Base-by-base conservation (phyloP, 2,797 vertebrate genomes). In the Esox masquinongy region DNA sequence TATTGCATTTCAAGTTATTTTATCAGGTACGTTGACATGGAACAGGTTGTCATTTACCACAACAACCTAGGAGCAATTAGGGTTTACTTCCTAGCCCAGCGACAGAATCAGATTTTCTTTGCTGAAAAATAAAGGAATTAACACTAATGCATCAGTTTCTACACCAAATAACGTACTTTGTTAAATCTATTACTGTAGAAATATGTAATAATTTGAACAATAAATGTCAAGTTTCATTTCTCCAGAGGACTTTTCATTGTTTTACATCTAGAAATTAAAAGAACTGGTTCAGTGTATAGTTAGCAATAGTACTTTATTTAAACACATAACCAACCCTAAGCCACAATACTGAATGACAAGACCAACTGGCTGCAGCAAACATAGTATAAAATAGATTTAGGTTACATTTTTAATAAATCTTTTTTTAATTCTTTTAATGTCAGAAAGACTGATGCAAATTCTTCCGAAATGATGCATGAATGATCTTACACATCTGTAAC, bases 221-320 rank as follows among this genome's bases (percentile, higher is more conserved):
- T 67, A 67, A 67, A 67, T 15, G 63, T 26, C 5, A 24, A n/a
- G 12, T 31, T 66, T 29, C 29, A 5, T 70, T 22, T 29, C 26
- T 47, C 19, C 22, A 26, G 12, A 19, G 11, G 12, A 47, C 15
- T 26, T 70, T 16, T 43, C 12, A 24, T 12, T 50, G 22, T 61
- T 61, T 3, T 24, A 61, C 22, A 26, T 61, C 56, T 61, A 24
- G 56, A 24, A 22, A 6, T 70, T 9, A 70, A 31, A 66, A 17
- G 43, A 7, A 24, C 47, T 9, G 66, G 82, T 72, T 29, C 77
- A 2, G 7, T 19, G 80, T 76, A 82, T 91, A 94, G 93, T 95
- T 94, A 95, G 94, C 95, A 94, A 94, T 82, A 95, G 95, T 95
- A 95, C 92, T 96, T 96, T 95, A 96, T 95, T 96, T 93, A 95